Conservation (phyloP, 2,888 invertebrate species). For the Craniophora ligustri region DNA sequence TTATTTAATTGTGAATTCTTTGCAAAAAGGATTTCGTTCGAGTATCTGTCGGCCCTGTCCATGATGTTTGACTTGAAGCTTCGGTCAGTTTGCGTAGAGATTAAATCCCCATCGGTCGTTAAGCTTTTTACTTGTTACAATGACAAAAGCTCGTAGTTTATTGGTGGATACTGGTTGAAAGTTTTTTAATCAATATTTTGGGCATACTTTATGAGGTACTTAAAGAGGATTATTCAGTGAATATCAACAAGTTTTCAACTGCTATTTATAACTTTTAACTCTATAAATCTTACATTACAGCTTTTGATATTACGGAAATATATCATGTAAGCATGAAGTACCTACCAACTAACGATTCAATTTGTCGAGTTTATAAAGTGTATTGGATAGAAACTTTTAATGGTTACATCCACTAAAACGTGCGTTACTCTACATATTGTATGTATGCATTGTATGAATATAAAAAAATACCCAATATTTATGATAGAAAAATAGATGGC, state of each 20-base stretch:
- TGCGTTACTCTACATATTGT: no score
- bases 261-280: not conserved
- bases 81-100: conserved; percentile 59
- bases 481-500: no score
- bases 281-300: not conserved
- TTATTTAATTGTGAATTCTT: conserved; percentile 48
- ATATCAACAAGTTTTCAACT: not conserved
- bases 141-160: conserved; percentile 33
- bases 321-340: no score
- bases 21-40: conserved; percentile 49
- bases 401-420: no score
- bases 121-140: conserved; percentile 31
- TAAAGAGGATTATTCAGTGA: not conserved
- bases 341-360: not conserved
- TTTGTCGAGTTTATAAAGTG: not conserved
- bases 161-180: conserved; percentile 21
- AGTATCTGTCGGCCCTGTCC: conserved; percentile 41
- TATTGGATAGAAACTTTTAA: not conserved
- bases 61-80: conserved; percentile 66
- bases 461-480: no score
- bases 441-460: no score
- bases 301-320: no score
- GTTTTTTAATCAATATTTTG: conserved; percentile 31
- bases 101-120: conserved; percentile 46
- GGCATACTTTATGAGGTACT: not conserved